These are phyloP conservation scores for Zeuzera pyrina DNA, from an alignment of 2,888 invertebrate genomes.

Conservation along the genomic window DNA sequence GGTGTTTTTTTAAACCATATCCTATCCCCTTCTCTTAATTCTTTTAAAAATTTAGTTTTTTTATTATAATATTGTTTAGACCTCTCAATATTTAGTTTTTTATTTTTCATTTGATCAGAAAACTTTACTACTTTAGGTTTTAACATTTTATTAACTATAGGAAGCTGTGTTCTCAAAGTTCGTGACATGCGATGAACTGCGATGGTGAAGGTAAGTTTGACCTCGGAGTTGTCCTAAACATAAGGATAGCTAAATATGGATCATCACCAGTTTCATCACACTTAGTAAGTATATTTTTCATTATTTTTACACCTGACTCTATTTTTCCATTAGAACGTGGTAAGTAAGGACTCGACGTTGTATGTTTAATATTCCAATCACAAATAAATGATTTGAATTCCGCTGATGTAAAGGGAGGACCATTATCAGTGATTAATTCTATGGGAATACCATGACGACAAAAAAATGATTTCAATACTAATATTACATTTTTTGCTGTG, in stretches of 20 bases:
- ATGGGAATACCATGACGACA: constrained; percentile 16
- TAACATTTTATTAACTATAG: background rate
- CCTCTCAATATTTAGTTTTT: no score
- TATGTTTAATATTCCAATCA: constrained; percentile 12
- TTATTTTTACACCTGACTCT: constrained; percentile 4
- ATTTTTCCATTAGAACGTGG: constrained; percentile 15
- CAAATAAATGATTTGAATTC: constrained; percentile 15
- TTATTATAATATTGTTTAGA: background rate
- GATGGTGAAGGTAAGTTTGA: background rate
- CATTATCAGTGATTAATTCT: constrained; percentile 15
- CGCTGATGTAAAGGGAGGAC: constrained; percentile 15
- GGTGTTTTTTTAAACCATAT: constrained; percentile 1
- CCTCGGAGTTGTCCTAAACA: background rate
- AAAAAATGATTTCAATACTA: constrained; percentile 10
- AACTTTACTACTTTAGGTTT: constrained; percentile 1
- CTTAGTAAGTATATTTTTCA: background rate
- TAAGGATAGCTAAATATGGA: background rate
- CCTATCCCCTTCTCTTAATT: background rate
- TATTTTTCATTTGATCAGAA: no score
- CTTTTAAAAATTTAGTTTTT: background rate
- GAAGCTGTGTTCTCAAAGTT: background rate
- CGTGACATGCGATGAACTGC: no score
- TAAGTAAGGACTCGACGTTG: constrained; percentile 14
- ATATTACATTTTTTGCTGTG: constrained; percentile 9
- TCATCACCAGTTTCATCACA: background rate